These are phyloP conservation scores for Cyanistes caeruleus DNA, from an alignment of 2,113 vertebrate species.

Conservation along the genomic window DNA sequence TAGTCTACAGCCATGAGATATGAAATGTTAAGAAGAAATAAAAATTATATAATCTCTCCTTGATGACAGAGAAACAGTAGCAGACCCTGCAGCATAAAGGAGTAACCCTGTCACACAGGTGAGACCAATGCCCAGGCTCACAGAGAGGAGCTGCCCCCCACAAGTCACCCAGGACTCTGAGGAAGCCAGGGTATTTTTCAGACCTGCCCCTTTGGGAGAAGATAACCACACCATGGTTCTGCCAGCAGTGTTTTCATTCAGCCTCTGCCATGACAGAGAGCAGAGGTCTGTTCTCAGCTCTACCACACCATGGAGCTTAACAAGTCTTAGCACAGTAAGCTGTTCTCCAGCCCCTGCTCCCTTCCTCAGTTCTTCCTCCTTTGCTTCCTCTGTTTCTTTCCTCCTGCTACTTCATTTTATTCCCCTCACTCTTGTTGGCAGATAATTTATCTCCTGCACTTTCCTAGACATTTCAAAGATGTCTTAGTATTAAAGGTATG, in stretches of 20 bases:
- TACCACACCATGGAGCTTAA: accelerated
- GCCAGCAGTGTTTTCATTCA: neutral
- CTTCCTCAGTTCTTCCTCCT: neutral
- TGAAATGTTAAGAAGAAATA: neutral
- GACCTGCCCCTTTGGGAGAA: neutral
- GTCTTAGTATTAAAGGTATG: neutral
- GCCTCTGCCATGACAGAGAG: neutral
- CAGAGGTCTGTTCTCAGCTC: neutral
- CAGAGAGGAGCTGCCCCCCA: neutral
- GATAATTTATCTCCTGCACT: neutral
- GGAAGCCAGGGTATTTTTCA: neutral
- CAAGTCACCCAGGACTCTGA: neutral
- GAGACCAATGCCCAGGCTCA: neutral
- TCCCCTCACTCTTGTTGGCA: neutral
- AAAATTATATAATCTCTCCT: neutral
- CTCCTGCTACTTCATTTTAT: neutral
- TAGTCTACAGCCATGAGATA: neutral
- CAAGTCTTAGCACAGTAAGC: neutral
- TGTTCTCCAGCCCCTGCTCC: neutral
- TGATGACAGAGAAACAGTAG: neutral
- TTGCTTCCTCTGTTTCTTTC: neutral
- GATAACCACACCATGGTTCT: neutral
- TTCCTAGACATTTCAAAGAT: neutral
- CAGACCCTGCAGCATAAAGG: neutral
- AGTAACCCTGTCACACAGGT: neutral